These are phyloP conservation scores for Calvadosia cruxmelitensis DNA, from an alignment of 30 jellyfish, hydroid and myxozoan species.

Conservation along the genomic window DNA sequence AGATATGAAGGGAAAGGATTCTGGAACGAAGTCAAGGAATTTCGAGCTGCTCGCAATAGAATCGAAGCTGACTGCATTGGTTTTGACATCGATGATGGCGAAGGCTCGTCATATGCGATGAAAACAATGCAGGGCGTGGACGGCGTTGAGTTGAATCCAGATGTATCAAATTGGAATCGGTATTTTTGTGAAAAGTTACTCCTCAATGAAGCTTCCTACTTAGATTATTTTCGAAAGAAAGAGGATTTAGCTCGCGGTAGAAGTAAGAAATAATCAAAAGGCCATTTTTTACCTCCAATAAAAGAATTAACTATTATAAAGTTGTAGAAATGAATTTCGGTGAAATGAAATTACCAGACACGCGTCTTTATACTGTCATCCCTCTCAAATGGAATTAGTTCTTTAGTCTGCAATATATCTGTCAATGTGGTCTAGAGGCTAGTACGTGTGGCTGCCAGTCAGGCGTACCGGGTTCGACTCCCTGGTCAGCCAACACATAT, in stretches of 20 bases:
- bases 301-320: no score
- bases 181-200: slow-evolving; percentile 75
- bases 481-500: no score
- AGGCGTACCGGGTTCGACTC: no score
- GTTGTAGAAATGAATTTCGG: neutral
- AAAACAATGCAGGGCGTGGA: slow-evolving; percentile 7
- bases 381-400: no score
- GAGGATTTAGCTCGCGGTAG: slow-evolving; percentile 49
- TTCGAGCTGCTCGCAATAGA: slow-evolving; percentile 17
- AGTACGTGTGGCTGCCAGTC: no score
- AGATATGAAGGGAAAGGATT: slow-evolving; percentile 76
- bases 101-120: slow-evolving; percentile 34
- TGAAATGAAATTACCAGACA: neutral
- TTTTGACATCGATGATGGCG: slow-evolving; percentile 10
- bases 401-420: no score
- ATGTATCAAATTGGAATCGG: slow-evolving; percentile 53
- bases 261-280: slow-evolving; percentile 13
- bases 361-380: neutral
- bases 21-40: slow-evolving; percentile 69
- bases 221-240: slow-evolving; percentile 75
- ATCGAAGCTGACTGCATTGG: slow-evolving; percentile 67
- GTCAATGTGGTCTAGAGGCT: no score
- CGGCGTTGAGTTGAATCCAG: slow-evolving; percentile 27
- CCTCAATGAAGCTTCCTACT: slow-evolving; percentile 64
- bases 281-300: no score